Conservation (phyloP, 2,888 invertebrate species). For the Micropterix aruncella region DNA sequence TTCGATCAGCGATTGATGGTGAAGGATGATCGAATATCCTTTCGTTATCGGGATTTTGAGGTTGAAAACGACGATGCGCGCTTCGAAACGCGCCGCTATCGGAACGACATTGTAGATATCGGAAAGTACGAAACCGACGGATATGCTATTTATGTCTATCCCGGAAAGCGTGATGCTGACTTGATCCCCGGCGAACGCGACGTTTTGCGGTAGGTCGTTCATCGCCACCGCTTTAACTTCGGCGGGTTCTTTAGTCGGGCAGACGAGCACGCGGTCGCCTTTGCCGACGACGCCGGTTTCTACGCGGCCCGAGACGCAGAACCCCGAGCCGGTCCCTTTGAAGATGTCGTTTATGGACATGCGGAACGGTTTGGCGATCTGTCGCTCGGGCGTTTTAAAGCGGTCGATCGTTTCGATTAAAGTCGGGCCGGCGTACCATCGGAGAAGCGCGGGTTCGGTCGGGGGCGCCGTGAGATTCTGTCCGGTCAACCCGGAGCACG, state of each 20-base stretch:
- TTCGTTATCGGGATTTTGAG: conserved; percentile 81
- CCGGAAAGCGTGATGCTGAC: conserved; percentile 69
- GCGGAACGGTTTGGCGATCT: conserved; percentile 77
- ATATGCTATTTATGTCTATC: conserved; percentile 73
- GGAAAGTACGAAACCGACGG: conserved; percentile 78
- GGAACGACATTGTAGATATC: conserved; percentile 71
- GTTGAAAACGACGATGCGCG: conserved; percentile 89
- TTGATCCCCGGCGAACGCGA: conserved; percentile 92
- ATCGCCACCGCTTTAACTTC: conserved; percentile 61
- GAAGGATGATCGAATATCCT: conserved; percentile 78
- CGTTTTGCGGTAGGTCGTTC: conserved; percentile 55
- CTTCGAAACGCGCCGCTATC: conserved; percentile 69
- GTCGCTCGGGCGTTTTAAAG: conserved; percentile 76
- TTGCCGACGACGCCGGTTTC: conserved; percentile 80
- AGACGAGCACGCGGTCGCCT: conserved; percentile 77
- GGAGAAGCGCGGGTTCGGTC: conserved; percentile 43
- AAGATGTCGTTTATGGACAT: conserved; percentile 91
- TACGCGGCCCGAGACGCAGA: conserved; percentile 81
- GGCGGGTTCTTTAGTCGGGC: conserved; percentile 76
- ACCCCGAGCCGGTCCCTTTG: conserved; percentile 83
- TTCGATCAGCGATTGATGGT: conserved; percentile 87
- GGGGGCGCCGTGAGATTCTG: conserved; percentile 72
- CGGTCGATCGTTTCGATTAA: conserved; percentile 77
- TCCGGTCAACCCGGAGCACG: conserved; percentile 93
- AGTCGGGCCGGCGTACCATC: conserved; percentile 76